These are phyloP conservation scores for Tetraodon nigroviridis DNA, from an alignment of 2,113 vertebrate genomes.

Conservation along the genomic window DNA sequence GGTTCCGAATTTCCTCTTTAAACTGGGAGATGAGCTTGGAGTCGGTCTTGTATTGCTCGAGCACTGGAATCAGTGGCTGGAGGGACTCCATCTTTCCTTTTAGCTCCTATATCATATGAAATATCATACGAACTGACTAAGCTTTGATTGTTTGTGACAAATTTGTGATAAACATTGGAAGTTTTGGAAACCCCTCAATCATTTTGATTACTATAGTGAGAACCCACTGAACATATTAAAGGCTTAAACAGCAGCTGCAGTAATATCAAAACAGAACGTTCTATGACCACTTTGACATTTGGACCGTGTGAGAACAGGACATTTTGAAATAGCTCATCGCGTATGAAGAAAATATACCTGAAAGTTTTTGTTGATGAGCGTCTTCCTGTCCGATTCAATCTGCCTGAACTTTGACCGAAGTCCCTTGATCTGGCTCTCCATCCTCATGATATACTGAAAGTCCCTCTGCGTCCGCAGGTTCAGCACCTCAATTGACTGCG, in stretches of 20 bases:
- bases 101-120: conserved; percentile 88
- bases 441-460: conserved; percentile 98
- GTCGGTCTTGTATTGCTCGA: conserved; percentile 98
- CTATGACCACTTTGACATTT: no score
- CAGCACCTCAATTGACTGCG: conserved; percentile 98
- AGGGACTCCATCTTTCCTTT: conserved; percentile 97
- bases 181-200: no score
- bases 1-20: conserved; percentile 96
- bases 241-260: no score
- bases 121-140: conserved; percentile 1
- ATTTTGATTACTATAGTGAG: no score
- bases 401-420: conserved; percentile 93
- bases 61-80: conserved; percentile 90
- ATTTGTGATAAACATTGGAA: neutral
- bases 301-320: no score
- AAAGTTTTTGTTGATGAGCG: conserved; percentile 91
- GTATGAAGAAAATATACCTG: conserved; percentile 73
- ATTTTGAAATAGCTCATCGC: no score
- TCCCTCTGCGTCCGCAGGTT: conserved; percentile 97
- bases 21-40: conserved; percentile 92
- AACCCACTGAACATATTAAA: no score
- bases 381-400: conserved; percentile 94
- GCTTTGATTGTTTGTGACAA: no score
- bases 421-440: conserved; percentile 98
- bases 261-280: no score